Evolutionary conservation across 2,113 vertebrate species (phyloP), one percentile per base, ranked within the genome.

Genomic region (Hippocampus barbouri): DNA sequence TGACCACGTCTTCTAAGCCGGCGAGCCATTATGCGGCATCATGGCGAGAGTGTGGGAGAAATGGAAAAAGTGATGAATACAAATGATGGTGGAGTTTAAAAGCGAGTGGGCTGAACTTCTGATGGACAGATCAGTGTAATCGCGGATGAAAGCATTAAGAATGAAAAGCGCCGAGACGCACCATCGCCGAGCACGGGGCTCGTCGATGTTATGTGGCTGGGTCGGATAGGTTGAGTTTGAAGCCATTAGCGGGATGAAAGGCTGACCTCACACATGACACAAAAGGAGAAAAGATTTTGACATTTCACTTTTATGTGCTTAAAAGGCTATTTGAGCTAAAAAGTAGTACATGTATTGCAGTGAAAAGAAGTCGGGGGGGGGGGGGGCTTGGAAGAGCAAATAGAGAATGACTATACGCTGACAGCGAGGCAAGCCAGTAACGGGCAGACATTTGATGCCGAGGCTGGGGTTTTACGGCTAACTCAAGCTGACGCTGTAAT

Each of bases 401-500:
- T 80, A 65, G 83, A 79, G 87, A 81, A 69, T 25, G 54, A 60
- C 59, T 34, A 15, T 16, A 41, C 63, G 71, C 66, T 66, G 68
- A 79, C 79, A 65, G 75, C 43, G 78, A 56, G 66, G 51, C 38
- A 9, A 34, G 68, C 74, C 38, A 25, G 64, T 83, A 87, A 85
- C 81, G 60, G 79, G 84, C 53, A 63, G 69, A 74, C 81, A 76
- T 74, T 82, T n/a, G 45, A 76, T 78, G 75, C 77, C 87, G 75
- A 78, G 85, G 85, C 85, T 84, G 79, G 79, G 79, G 72, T 69
- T 78, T 83, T 77, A 77, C 81, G 77, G 74, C 85, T 85, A 89
- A 92, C 84, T 86, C 78, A 84, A 85, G 73, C 70, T 87, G 87
- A 91, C 85, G 83, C 79, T 74, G 64, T 72, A 57, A 49, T 76